A percentile compares a stretch with the other conserved stretches of the same genome.
These are phyloP conservation scores for Aplocera efformata DNA, from an alignment of 2,888 invertebrate genomes.

Conservation along the genomic window DNA sequence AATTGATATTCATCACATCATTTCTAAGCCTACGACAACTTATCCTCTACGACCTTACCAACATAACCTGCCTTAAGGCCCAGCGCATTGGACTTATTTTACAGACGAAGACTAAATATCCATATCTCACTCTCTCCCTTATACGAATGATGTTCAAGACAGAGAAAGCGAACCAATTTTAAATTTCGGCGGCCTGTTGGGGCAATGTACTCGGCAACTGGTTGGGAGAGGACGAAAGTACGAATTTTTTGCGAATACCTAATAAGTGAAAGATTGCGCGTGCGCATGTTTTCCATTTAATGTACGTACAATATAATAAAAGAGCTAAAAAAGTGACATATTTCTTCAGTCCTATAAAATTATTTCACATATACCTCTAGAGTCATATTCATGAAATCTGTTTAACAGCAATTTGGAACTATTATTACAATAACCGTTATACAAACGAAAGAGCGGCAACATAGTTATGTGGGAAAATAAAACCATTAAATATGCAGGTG, in stretches of 20 bases:
- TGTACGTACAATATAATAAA: constrained; percentile 6
- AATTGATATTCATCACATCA: constrained; percentile 25
- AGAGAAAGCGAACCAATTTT: constrained; percentile 59
- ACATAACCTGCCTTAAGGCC: constrained; percentile 78
- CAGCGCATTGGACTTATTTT: constrained; percentile 61
- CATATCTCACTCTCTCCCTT: constrained; percentile 41
- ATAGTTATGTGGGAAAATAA: no score
- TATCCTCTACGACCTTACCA: constrained; percentile 55
- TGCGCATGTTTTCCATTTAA: constrained; percentile 32
- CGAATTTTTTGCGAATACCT: constrained; percentile 62
- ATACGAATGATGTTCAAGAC: constrained; percentile 34
- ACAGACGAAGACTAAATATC: constrained; percentile 56
- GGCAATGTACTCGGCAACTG: constrained; percentile 73
- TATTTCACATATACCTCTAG: no score
- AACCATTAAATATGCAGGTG: no score
- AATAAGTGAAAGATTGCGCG: constrained; percentile 59
- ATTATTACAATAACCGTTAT: no score
- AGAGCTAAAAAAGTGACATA: no score
- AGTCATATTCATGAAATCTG: no score
- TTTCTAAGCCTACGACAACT: constrained; percentile 60
- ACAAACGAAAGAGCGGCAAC: no score
- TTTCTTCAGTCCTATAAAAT: no score
- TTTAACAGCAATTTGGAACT: no score
- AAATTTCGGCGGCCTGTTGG: constrained; percentile 65
- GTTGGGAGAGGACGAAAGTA: constrained; percentile 77